Conservation (phyloP, 2,113 vertebrate genomes). For the Ophiodon elongatus region DNA sequence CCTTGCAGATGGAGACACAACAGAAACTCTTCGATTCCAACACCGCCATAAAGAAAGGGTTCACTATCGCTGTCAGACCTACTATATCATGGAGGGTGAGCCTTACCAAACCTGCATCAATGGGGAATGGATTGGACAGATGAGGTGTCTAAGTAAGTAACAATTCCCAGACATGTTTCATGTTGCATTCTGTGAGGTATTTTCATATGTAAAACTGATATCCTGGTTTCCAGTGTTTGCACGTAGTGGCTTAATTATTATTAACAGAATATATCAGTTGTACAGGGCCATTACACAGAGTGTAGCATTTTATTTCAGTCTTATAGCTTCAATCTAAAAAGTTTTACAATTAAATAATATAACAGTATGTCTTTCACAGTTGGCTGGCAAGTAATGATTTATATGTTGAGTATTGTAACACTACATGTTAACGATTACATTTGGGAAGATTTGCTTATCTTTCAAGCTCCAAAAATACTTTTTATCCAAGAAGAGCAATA, state of each 20-base stretch:
- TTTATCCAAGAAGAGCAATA: background rate
- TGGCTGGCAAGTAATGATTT: background rate
- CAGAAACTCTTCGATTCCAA: rapidly evolving
- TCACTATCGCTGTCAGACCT: conserved; percentile 23
- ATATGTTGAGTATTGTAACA: too few species aligned
- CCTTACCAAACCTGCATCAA: conserved; percentile 42
- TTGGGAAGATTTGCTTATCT: too few species aligned
- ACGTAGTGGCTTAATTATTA: background rate
- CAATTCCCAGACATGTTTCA: background rate
- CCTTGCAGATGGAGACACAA: conserved; percentile 43
- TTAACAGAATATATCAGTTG: background rate
- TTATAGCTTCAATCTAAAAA: too few species aligned
- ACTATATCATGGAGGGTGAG: background rate
- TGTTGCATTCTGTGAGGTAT: background rate
- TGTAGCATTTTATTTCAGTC: background rate
- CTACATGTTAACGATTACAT: background rate
- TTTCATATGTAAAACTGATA: background rate
- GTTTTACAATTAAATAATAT: too few species aligned
- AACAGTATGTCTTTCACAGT: background rate
- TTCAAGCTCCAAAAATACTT: background rate
- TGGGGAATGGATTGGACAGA: conserved; percentile 60
- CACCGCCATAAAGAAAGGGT: conserved; percentile 8
- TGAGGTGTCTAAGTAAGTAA: conserved; percentile 67
- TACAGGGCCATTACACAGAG: background rate
- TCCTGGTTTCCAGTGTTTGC: background rate